A percentile compares a stretch with the other conserved stretches of the same genome.
These are phyloP conservation scores for Drosophila fungiperda DNA, from an alignment of 2,888 invertebrate species.

Conservation along the genomic window DNA sequence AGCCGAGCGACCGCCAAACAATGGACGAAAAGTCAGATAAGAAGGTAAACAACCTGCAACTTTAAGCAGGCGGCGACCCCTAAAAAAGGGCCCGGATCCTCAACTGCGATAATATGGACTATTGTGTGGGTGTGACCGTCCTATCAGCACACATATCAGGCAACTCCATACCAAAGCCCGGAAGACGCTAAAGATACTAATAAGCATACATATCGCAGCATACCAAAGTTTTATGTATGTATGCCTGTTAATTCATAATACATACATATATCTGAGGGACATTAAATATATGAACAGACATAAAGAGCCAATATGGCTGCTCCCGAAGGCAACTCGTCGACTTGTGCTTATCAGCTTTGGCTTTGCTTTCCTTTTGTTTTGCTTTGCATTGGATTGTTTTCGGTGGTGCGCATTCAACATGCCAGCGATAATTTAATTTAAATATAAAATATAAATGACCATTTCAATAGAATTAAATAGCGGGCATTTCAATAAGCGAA, in stretches of 20 bases:
- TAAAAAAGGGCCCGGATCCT: conserved; percentile 54
- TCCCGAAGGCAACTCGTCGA: conserved; percentile 19
- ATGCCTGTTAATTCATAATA: neutral
- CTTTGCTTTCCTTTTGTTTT: conserved; percentile 35
- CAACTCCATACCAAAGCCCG: conserved; percentile 54
- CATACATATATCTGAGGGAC: conserved; percentile 9
- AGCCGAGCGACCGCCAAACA: conserved; percentile 49
- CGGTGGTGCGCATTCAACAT: conserved; percentile 39
- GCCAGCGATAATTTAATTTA: conserved; percentile 63
- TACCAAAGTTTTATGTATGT: neutral
- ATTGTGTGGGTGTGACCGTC: conserved; percentile 37
- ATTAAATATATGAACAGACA: neutral
- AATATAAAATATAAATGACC: conserved; percentile 65
- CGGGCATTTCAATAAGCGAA: conserved; percentile 42
- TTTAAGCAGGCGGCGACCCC: conserved; percentile 62
- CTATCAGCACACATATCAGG: conserved; percentile 41
- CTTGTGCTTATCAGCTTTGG: conserved; percentile 50
- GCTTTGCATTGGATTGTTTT: conserved; percentile 42
- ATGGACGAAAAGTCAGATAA: conserved; percentile 66
- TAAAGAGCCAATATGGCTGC: conserved; percentile 28
- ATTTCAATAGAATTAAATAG: conserved; percentile 47
- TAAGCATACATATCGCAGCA: conserved; percentile 35
- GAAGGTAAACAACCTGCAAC: conserved; percentile 74
- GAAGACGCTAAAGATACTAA: conserved; percentile 68
- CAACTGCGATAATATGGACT: conserved; percentile 28